These are phyloP conservation scores for Epizoanthus fatuus DNA, from an alignment of 92 coral and sea anemone species.

Conservation along the genomic window DNA sequence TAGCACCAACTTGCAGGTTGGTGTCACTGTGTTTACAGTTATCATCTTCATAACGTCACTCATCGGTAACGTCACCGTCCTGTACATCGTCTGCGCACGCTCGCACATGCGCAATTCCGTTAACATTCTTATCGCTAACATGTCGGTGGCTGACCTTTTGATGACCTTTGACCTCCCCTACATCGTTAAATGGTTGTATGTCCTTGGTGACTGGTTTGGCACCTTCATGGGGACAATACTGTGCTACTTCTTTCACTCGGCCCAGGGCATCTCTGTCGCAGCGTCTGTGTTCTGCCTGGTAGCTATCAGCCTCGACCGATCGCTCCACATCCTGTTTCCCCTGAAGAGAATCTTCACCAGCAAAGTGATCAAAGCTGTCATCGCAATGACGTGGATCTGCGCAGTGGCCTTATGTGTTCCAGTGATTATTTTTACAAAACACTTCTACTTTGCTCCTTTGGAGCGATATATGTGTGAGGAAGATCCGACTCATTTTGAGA, in stretches of 20 bases:
- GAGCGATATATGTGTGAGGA: slow-evolving; percentile 60
- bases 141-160: slow-evolving; percentile 86
- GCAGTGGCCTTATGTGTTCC: slow-evolving; percentile 70
- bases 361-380: slow-evolving; percentile 64
- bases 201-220: slow-evolving; percentile 72
- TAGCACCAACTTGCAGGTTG: slow-evolving; percentile 50
- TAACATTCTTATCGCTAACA: slow-evolving; percentile 84
- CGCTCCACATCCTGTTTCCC: slow-evolving; percentile 79
- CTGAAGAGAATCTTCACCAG: slow-evolving; percentile 59
- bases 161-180: slow-evolving; percentile 75
- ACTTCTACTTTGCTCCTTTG: not conserved
- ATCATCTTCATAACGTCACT: slow-evolving; percentile 65
- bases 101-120: slow-evolving; percentile 82
- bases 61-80: slow-evolving; percentile 73
- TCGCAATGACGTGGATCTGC: slow-evolving; percentile 68
- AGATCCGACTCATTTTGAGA: not conserved
- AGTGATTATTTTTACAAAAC: slow-evolving; percentile 49
- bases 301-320: slow-evolving; percentile 82
- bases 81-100: slow-evolving; percentile 81
- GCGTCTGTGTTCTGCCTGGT: slow-evolving; percentile 81
- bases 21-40: slow-evolving; percentile 55
- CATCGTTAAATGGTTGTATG: slow-evolving; percentile 74
- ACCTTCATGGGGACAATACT: slow-evolving; percentile 62
- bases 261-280: slow-evolving; percentile 67
- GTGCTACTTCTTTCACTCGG: slow-evolving; percentile 75